A percentile compares a stretch with the other conserved stretches of the same genome.
Evolutionary conservation across 2,113 vertebrate genomes (phyloP).

Genomic region (Columba janthina): DNA sequence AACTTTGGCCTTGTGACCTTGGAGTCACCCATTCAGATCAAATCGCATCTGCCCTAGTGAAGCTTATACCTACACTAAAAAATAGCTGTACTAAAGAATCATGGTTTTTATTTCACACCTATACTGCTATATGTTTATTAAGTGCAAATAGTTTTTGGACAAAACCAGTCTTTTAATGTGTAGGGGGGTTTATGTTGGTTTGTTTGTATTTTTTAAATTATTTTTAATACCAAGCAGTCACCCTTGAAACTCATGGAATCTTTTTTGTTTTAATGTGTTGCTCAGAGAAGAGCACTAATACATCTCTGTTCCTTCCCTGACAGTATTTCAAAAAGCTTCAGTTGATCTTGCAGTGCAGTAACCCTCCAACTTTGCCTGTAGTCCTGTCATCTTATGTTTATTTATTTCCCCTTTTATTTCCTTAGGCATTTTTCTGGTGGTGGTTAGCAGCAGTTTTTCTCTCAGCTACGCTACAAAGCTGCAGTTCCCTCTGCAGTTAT

Average conservation of each 20-base stretch:
- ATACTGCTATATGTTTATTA: background rate
- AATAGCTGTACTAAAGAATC: background rate
- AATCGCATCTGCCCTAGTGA: background rate
- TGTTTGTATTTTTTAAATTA: background rate
- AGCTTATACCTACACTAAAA: background rate
- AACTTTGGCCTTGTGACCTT: background rate
- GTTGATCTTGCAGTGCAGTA: background rate
- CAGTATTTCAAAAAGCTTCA: background rate
- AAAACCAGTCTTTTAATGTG: background rate
- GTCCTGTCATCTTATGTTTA: background rate
- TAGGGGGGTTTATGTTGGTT: too few relatives aligned
- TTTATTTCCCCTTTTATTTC: background rate
- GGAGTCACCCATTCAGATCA: background rate
- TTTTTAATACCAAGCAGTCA: background rate
- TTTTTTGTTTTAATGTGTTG: background rate
- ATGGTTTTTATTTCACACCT: background rate
- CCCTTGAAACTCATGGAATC: background rate
- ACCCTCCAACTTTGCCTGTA: background rate
- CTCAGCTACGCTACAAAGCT: background rate
- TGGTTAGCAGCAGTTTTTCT: background rate
- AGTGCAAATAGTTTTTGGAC: background rate
- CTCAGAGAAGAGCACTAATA: background rate
- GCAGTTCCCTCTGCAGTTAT: background rate
- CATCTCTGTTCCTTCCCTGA: background rate
- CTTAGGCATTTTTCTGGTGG: background rate